Percentiles rank a stretch among this genome's conserved stretches.
These are phyloP conservation scores for Pogonognathellus flavescens DNA, from an alignment of 1,140 invertebrate species.

Conservation along the genomic window DNA sequence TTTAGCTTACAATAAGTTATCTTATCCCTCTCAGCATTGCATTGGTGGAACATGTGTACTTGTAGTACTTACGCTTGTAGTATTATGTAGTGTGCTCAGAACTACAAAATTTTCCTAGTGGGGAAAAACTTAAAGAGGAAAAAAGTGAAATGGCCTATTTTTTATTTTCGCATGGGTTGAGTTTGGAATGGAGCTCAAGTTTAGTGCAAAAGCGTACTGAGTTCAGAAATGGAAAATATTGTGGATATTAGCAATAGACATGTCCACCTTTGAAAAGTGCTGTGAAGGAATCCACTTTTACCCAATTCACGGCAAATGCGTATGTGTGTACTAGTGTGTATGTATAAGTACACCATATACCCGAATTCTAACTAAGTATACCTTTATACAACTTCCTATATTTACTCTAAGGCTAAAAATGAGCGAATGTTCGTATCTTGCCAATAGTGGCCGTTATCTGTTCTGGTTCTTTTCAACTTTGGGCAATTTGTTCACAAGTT, in stretches of 20 bases:
- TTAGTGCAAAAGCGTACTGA: neutral
- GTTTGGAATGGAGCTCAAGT: slow-evolving; percentile 2
- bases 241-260: slow-evolving; percentile 28
- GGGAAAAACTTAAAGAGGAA: neutral
- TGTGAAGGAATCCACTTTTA: neutral
- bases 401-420: neutral
- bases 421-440: neutral
- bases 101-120: neutral
- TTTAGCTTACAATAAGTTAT: no score
- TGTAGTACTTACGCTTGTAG: neutral
- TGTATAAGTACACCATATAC: no score
- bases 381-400: no score
- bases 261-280: slow-evolving; percentile 29
- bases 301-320: neutral
- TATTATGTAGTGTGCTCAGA: neutral
- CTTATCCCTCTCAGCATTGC: no score
- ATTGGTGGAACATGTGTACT: no score
- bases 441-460: slow-evolving; percentile 10
- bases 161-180: slow-evolving; percentile 26
- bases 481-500: slow-evolving; percentile 40
- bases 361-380: no score
- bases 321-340: no score
- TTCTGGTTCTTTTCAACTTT: slow-evolving; percentile 30
- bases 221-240: slow-evolving; percentile 27
- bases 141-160: slow-evolving; percentile 6